Percentiles rank a stretch among this genome's conserved stretches.
phyloP scores from a whole-genome alignment of 1,140 invertebrate genomes.

The Homarus americanus region DNA sequence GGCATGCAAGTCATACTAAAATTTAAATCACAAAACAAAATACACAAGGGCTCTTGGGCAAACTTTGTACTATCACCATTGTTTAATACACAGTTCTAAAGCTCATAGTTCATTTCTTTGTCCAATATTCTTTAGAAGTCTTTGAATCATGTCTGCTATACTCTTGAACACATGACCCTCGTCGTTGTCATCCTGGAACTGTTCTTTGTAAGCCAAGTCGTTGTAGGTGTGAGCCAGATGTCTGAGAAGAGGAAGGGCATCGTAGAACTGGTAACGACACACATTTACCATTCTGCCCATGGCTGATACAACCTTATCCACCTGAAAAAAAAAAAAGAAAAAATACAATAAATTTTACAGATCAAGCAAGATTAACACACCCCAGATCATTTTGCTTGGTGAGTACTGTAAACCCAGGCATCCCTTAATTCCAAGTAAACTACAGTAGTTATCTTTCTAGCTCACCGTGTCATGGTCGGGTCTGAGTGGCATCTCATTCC shows the following conservation, averaged over 20 bases:
- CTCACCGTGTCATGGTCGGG: conserved; percentile 62
- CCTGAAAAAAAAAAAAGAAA: conserved; percentile 28
- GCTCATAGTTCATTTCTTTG: conserved; percentile 17
- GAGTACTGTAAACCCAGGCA: neutral
- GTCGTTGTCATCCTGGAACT: conserved; percentile 62
- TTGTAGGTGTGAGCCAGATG: conserved; percentile 52
- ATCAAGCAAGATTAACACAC: too few species aligned
- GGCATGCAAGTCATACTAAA: too few species aligned
- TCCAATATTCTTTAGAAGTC: conserved; percentile 45
- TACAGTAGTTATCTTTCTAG: too few species aligned
- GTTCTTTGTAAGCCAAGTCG: conserved; percentile 65
- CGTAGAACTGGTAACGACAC: conserved; percentile 55
- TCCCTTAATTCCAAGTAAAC: neutral
- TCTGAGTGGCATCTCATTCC: conserved; percentile 46
- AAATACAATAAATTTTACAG: too few species aligned
- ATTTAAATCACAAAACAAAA: too few species aligned
- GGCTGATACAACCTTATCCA: conserved; percentile 59
- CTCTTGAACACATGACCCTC: conserved; percentile 47
- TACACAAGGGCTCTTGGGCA: neutral
- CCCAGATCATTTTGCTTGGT: too few species aligned
- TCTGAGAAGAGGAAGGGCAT: conserved; percentile 47
- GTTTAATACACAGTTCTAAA: neutral
- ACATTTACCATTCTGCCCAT: conserved; percentile 62
- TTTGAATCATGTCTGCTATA: conserved; percentile 57
- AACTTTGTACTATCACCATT: neutral